phyloP scores from a whole-genome alignment of 2,113 vertebrate genomes.

The Xenus cinereus region DNA sequence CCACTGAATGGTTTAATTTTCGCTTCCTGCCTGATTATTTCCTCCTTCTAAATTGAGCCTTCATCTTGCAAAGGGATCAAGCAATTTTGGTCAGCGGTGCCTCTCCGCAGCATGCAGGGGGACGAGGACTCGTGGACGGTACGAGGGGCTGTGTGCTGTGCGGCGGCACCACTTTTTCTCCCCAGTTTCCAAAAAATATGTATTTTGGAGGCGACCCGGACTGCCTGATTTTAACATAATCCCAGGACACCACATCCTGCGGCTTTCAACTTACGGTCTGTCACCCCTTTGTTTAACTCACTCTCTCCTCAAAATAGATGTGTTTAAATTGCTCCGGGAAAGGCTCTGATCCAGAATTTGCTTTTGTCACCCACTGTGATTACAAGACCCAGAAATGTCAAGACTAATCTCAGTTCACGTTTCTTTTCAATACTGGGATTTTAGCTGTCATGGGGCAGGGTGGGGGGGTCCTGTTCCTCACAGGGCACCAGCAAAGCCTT shows the following conservation, averaged over 20 bases:
- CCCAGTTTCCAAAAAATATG: neutral
- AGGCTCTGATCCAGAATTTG: constrained; percentile 36
- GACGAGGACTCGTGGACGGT: accelerated
- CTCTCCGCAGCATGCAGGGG: accelerated
- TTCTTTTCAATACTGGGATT: constrained; percentile 9
- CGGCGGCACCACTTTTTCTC: accelerated
- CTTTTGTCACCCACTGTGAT: constrained; percentile 41
- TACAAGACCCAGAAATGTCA: constrained; percentile 58
- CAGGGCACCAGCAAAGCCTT: neutral
- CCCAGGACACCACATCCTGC: neutral
- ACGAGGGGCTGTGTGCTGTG: accelerated
- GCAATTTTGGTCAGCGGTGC: neutral
- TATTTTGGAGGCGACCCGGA: neutral
- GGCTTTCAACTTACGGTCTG: neutral
- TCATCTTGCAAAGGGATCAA: neutral
- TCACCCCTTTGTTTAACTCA: constrained; percentile 2
- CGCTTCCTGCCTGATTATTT: neutral
- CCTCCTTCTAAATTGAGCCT: neutral
- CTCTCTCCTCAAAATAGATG: neutral
- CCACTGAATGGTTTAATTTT: neutral
- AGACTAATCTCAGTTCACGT: neutral
- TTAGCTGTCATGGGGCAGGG: neutral
- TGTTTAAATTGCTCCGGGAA: constrained; percentile 11
- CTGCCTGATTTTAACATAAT: neutral
- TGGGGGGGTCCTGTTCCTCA: neutral